A percentile compares a stretch with the other conserved stretches of the same genome.
These are phyloP conservation scores for Siniperca undulata DNA, from an alignment of 2,797 vertebrate species.

Conservation along the genomic window DNA sequence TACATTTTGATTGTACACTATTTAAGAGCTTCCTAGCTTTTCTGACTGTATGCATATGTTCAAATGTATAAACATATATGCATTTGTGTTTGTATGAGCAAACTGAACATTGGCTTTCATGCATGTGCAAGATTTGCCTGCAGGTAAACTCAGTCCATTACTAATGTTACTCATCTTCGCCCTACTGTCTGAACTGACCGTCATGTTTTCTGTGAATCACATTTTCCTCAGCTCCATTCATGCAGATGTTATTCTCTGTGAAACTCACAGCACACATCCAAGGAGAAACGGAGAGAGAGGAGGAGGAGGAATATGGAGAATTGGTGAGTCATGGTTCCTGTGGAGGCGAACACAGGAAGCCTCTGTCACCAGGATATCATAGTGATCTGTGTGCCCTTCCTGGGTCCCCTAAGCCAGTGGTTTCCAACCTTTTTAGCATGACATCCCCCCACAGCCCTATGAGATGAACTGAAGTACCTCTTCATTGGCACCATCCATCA, in stretches of 20 bases:
- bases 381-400: slow-evolving; percentile 32
- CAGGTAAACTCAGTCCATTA: slow-evolving; percentile 36
- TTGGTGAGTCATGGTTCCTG: slow-evolving; percentile 65
- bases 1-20: background rate
- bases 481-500: background rate
- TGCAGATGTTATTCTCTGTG: slow-evolving; percentile 46
- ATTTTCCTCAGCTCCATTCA: slow-evolving; percentile 68
- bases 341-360: slow-evolving; percentile 52
- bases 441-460: background rate
- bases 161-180: slow-evolving; percentile 34
- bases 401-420: slow-evolving; percentile 8
- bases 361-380: slow-evolving; percentile 46
- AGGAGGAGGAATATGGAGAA: slow-evolving; percentile 50
- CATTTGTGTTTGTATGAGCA: background rate
- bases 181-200: slow-evolving; percentile 6
- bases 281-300: background rate
- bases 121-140: slow-evolving; percentile 27
- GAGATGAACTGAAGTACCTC: background rate
- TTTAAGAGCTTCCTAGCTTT: background rate
- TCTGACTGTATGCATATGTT: background rate
- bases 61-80: background rate
- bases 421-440: background rate
- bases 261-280: slow-evolving; percentile 26
- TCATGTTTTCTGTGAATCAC: slow-evolving; percentile 68
- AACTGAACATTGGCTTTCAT: slow-evolving; percentile 20